These are phyloP conservation scores for Cheilosia variabilis DNA, from an alignment of 2,888 invertebrate species.

Conservation along the genomic window DNA sequence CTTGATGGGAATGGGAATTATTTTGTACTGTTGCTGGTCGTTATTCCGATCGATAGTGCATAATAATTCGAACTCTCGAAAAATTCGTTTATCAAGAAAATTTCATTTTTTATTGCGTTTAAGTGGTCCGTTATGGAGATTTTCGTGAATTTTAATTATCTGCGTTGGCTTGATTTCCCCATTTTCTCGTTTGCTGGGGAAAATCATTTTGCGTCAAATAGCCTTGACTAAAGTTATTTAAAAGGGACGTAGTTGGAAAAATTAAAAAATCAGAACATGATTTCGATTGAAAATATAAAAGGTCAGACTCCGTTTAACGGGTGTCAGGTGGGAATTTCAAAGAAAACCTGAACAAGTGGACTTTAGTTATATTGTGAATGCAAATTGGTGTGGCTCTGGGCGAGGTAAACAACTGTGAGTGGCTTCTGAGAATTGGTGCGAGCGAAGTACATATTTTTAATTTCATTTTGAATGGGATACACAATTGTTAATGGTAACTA, in stretches of 20 bases:
- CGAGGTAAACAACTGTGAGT: too few species aligned
- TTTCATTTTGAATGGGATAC: too few species aligned
- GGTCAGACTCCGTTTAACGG: neutral
- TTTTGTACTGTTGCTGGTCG: neutral
- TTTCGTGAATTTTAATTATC: conserved; percentile 1
- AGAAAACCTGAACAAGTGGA: neutral
- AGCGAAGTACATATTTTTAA: too few species aligned
- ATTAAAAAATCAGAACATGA: neutral
- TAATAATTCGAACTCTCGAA: neutral
- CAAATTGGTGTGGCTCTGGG: too few species aligned
- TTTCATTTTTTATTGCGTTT: neutral
- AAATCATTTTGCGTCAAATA: too few species aligned
- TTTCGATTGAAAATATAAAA: neutral
- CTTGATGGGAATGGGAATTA: neutral
- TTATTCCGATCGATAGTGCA: neutral
- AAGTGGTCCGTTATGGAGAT: neutral
- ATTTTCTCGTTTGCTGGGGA: neutral
- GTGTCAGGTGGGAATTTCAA: neutral
- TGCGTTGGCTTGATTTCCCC: neutral
- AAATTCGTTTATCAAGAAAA: neutral
- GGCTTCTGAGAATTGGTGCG: too few species aligned
- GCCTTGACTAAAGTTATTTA: too few species aligned
- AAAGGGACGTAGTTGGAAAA: neutral
- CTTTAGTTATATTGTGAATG: too few species aligned
- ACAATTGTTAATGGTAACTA: too few species aligned